Evolutionary conservation across 2,113 vertebrate species (phyloP), one percentile per base, ranked within the genome.

Genomic region (Silurus glanis): DNA sequence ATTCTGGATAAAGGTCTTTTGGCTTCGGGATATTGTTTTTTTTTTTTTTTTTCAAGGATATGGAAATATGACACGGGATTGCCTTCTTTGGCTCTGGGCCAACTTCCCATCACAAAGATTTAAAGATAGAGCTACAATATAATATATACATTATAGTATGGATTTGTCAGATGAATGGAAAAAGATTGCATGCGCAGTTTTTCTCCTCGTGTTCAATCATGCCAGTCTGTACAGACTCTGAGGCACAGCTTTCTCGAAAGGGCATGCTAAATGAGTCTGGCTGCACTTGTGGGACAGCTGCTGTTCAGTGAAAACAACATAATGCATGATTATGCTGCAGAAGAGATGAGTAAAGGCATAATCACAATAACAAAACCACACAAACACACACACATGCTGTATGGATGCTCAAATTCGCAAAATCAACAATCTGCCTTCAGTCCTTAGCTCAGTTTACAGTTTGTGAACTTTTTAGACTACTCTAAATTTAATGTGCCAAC

Each of bases 321-420:
- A 62, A 78, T 67, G 62, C 72, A 66, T 47, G 86, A 87, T 80
- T 80, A 75, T 49, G 62, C 71, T 80, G 16, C 51, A 80, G 47
- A 82, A 84, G 45, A 51, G 69, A 85, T 83, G 83, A 69, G 59
- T 58, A 82, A 66, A 71, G 84, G 85, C 69, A 25, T 87, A 88
- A 91, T 91, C 86, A 83, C 55, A 64, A 71, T 89, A 90, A 91
- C 12, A 80, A 84, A 91, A 80, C 1, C 75, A 86, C 62, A 74
- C 17, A 37, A 67, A 81, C 9, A 86, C n/a, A 21, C 49, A 58
- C 55, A 83, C 23, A 23, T 61, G 25, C 17, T 47, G 8, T 58
- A 66, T 37, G 25, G n/a, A 64, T 45, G 64, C n/a, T 56, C 17
- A 67, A 12, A 67, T 71, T 8, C 17, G 67, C 7, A 25, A 76